These are phyloP conservation scores for Drosophila ezoana DNA, from an alignment of 2,888 invertebrate genomes.

Conservation along the genomic window DNA sequence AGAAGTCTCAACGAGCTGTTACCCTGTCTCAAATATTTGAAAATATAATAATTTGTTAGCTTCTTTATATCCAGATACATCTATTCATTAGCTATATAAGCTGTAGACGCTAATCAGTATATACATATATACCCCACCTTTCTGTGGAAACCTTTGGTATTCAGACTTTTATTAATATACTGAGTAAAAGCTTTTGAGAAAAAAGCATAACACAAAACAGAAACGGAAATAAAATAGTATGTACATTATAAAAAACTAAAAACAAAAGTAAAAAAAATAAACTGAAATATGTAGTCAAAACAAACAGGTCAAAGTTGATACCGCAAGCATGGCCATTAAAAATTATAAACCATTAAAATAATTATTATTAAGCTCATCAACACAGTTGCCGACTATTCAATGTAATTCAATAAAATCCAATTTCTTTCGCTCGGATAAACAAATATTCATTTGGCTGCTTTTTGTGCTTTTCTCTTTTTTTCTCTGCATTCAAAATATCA, in stretches of 20 bases:
- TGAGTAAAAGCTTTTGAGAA: neutral
- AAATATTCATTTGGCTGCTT: conserved; percentile 22
- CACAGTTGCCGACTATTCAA: conserved; percentile 1
- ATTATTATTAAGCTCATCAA: conserved; percentile 4
- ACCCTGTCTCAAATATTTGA: no score
- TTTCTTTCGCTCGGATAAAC: conserved; percentile 25
- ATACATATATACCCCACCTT: no score
- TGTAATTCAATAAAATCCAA: neutral
- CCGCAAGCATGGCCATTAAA: neutral
- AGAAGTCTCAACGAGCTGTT: no score
- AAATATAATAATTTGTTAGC: no score
- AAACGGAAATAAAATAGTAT: conserved; percentile 1
- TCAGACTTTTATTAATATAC: no score
- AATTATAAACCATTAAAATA: conserved; percentile 3
- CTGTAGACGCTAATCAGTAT: no score
- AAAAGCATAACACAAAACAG: neutral
- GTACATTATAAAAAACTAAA: neutral
- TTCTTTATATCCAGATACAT: no score
- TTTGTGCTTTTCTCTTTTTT: conserved; percentile 4
- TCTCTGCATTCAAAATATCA: conserved; percentile 5
- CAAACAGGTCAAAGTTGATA: neutral
- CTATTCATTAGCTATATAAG: no score
- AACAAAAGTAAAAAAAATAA: no score
- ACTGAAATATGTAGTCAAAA: neutral
- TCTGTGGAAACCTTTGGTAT: no score